These are phyloP conservation scores for Petrolisthes manimaculis DNA, from an alignment of 2,888 invertebrate species.

Conservation along the genomic window DNA sequence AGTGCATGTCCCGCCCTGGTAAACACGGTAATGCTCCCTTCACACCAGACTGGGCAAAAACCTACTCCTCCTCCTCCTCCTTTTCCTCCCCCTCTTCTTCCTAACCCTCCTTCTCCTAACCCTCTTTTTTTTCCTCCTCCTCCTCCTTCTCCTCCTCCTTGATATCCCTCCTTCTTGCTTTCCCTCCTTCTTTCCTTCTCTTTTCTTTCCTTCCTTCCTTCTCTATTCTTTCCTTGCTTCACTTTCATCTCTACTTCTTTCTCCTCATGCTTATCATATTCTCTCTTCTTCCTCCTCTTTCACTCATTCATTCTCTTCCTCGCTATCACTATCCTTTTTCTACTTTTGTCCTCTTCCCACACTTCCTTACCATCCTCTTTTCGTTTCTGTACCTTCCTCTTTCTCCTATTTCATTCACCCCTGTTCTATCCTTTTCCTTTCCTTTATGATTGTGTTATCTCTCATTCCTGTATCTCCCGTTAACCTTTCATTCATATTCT, in stretches of 20 bases:
- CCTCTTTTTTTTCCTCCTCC: not conserved
- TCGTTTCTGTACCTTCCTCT: not conserved
- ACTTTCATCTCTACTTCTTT: not conserved
- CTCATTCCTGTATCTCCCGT: not conserved
- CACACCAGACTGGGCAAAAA: not conserved
- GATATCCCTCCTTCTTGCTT: not conserved
- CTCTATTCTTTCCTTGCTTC: not conserved
- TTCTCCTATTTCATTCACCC: not conserved
- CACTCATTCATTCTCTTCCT: not conserved
- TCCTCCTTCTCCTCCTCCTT: too few relatives aligned
- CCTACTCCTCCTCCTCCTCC: not conserved
- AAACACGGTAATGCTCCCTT: conserved; percentile 18
- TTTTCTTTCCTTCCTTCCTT: not conserved
- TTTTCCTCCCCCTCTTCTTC: not conserved
- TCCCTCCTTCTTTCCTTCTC: not conserved
- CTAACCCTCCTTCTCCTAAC: not conserved
- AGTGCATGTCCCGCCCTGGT: not conserved
- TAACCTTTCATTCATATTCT: too few relatives aligned
- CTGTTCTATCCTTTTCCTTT: not conserved
- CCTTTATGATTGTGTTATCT: not conserved
- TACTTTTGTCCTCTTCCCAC: not conserved
- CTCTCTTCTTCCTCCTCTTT: not conserved
- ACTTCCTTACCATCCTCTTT: not conserved
- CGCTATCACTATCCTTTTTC: not conserved
- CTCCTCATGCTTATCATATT: not conserved